phyloP scores from a whole-genome alignment of 2,797 vertebrate genomes.

The Oreortyx pictus region DNA sequence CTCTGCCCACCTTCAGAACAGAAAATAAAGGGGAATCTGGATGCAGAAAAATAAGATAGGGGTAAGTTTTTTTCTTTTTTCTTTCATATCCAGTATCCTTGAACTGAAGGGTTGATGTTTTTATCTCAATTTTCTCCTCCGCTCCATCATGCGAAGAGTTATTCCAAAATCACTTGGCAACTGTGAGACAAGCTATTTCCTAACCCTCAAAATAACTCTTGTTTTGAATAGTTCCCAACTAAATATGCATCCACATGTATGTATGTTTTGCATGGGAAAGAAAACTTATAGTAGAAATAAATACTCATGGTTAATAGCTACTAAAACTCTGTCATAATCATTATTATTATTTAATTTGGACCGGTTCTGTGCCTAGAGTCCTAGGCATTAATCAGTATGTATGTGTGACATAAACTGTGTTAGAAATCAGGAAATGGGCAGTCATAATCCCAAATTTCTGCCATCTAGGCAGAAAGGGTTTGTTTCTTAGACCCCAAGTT shows the following conservation, averaged over 20 bases:
- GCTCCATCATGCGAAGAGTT: constrained; percentile 72
- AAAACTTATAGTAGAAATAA: constrained; percentile 26
- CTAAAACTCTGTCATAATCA: neutral
- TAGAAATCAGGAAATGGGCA: neutral
- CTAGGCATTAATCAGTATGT: neutral
- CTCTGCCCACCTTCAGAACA: neutral
- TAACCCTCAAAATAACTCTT: constrained; percentile 81
- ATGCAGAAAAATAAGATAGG: constrained; percentile 35
- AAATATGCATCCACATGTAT: constrained; percentile 74
- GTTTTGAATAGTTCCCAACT: constrained; percentile 80
- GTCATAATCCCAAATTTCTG: neutral
- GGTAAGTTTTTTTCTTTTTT: neutral
- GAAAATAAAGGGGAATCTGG: constrained; percentile 37
- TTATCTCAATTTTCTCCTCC: constrained; percentile 67
- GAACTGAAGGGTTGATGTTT: constrained; percentile 61
- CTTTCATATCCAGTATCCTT: constrained; percentile 31
- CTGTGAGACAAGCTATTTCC: constrained; percentile 80
- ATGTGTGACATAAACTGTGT: neutral
- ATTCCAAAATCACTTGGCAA: constrained; percentile 81
- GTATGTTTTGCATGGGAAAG: constrained; percentile 68
- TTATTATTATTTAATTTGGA: neutral
- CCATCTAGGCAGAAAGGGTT: neutral
- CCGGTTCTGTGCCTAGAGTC: neutral
- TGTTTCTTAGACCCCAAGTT: neutral
- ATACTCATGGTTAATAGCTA: neutral